phyloP scores from a whole-genome alignment of 92 coral and sea anemone genomes.

The Porites rus region DNA sequence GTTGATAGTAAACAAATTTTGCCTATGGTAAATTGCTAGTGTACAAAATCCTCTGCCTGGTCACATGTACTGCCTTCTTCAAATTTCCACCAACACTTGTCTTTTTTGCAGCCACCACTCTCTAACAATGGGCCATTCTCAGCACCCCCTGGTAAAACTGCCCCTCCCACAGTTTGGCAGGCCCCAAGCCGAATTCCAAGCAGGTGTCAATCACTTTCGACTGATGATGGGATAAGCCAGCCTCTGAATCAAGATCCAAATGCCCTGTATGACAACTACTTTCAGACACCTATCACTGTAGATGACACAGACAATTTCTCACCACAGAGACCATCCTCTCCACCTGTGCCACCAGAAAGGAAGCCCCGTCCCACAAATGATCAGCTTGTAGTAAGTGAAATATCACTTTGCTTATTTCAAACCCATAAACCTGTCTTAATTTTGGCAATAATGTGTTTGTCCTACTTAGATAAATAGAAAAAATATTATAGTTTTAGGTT shows the following conservation, averaged over 20 bases:
- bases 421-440: neutral
- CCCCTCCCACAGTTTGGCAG: constrained; percentile 35
- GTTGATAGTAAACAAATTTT: no score
- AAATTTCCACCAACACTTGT: neutral
- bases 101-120: constrained; percentile 2
- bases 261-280: constrained; percentile 51
- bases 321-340: constrained; percentile 25
- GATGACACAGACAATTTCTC: neutral
- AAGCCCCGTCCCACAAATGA: constrained; percentile 54
- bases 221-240: constrained; percentile 18
- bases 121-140: constrained; percentile 65
- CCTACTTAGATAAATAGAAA: neutral
- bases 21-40: no score
- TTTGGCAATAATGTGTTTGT: neutral
- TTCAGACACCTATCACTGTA: constrained; percentile 7
- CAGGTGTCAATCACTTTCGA: constrained; percentile 35
- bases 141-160: constrained; percentile 67
- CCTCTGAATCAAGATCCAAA: constrained; percentile 19
- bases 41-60: no score
- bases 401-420: neutral
- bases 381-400: constrained; percentile 50
- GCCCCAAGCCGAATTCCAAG: constrained; percentile 13
- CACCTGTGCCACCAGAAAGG: constrained; percentile 76
- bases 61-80: neutral
- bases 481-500: no score